These are phyloP conservation scores for Trochalopteron elliotii DNA, from an alignment of 2,113 vertebrate genomes.

Conservation along the genomic window DNA sequence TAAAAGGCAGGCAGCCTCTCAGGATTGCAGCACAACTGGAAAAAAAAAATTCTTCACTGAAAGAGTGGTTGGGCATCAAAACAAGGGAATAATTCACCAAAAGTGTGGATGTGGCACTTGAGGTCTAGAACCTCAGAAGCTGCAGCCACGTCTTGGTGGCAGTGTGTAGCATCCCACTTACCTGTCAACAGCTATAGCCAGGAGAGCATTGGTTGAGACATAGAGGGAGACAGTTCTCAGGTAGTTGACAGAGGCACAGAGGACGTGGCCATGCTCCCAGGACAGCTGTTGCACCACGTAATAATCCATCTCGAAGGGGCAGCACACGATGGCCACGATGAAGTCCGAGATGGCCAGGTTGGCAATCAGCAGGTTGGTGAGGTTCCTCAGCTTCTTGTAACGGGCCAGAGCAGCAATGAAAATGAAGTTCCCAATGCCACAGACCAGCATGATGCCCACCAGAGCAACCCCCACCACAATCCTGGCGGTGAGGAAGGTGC, in stretches of 20 bases:
- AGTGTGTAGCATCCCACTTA: slow-evolving; percentile 35
- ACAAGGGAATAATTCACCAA: not conserved
- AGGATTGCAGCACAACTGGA: not conserved
- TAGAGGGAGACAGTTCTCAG: slow-evolving; percentile 91
- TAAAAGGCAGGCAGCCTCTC: not conserved
- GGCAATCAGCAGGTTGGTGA: slow-evolving; percentile 95
- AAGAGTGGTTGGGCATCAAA: not conserved
- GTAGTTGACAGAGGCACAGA: slow-evolving; percentile 93
- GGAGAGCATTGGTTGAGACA: slow-evolving; percentile 93
- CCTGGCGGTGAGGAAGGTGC: slow-evolving; percentile 88
- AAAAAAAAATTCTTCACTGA: not conserved
- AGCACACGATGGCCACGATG: slow-evolving; percentile 93
- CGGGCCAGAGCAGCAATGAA: slow-evolving; percentile 88
- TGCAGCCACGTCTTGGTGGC: not conserved
- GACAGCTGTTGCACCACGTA: slow-evolving; percentile 93
- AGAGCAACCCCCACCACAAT: slow-evolving; percentile 87
- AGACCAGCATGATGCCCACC: slow-evolving; percentile 91
- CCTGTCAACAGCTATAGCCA: slow-evolving; percentile 96
- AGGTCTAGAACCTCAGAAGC: not conserved
- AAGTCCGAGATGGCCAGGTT: slow-evolving; percentile 96
- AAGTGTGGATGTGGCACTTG: not conserved
- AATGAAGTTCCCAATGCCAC: slow-evolving; percentile 88
- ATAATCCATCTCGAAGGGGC: slow-evolving; percentile 97
- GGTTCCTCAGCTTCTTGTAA: slow-evolving; percentile 92
- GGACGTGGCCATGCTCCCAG: slow-evolving; percentile 89